Evolutionary conservation across 1,140 invertebrate genomes (phyloP).

Genomic region (Asobara japonica): DNA sequence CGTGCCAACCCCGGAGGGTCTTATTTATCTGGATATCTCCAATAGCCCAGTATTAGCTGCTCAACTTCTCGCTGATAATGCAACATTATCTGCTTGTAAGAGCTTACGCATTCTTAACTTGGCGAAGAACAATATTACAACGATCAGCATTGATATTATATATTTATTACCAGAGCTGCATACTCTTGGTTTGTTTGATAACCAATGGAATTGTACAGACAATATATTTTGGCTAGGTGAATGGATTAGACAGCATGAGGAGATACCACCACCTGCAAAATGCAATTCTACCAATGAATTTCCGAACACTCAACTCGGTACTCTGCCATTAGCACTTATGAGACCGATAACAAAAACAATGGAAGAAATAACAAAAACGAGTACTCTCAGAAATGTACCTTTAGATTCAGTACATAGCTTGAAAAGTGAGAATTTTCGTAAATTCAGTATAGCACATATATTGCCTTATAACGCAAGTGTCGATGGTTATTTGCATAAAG

Average conservation of each 20-base stretch:
- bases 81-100: conserved; percentile 75
- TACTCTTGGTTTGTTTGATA: conserved; percentile 70
- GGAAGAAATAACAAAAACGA: conserved; percentile 30
- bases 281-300: conserved; percentile 58
- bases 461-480: not conserved
- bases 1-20: conserved; percentile 73
- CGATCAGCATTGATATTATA: conserved; percentile 74
- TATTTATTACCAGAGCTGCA: conserved; percentile 76
- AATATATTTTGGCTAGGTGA: conserved; percentile 72
- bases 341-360: no score
- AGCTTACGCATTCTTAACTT: conserved; percentile 77
- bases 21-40: conserved; percentile 78
- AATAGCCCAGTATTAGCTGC: conserved; percentile 76
- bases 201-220: conserved; percentile 72
- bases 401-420: conserved; percentile 33
- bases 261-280: conserved; percentile 54
- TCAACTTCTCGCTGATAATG: conserved; percentile 75
- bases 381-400: conserved; percentile 22
- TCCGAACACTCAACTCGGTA: conserved; percentile 57
- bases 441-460: not conserved
- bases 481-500: not conserved
- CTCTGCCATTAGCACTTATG: conserved; percentile 57
- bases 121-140: conserved; percentile 71
- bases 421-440: conserved; percentile 14
- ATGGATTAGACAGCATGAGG: conserved; percentile 71